Evolutionary conservation across 2,113 vertebrate genomes (phyloP).

Genomic region (Prinia subflava): DNA sequence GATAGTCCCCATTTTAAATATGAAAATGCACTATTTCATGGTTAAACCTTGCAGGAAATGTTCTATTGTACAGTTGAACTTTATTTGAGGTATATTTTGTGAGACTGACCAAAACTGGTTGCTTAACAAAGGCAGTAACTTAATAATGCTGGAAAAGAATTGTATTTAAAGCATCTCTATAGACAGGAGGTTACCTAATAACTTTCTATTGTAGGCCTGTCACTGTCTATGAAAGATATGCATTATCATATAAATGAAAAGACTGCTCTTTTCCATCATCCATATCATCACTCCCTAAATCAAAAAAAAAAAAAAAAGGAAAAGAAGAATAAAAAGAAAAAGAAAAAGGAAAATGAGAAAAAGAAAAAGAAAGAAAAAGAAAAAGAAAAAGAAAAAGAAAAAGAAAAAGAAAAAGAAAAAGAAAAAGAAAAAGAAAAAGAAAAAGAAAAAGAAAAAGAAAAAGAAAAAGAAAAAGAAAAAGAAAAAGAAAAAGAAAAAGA

Average conservation of each 20-base stretch:
- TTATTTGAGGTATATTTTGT: slow-evolving; percentile 39
- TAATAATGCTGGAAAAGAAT: slow-evolving; percentile 33
- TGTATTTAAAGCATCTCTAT: slow-evolving; percentile 46
- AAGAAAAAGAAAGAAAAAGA: neutral
- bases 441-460: too few relatives aligned
- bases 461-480: too few relatives aligned
- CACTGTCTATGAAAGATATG: slow-evolving; percentile 41
- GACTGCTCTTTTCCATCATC: neutral
- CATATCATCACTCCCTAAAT: neutral
- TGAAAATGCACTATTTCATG: neutral
- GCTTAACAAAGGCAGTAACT: slow-evolving; percentile 31
- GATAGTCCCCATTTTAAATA: neutral
- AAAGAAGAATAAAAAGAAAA: rapidly evolving
- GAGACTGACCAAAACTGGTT: slow-evolving; percentile 38
- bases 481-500: too few relatives aligned
- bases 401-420: too few relatives aligned
- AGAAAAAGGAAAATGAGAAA: neutral
- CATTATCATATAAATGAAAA: slow-evolving; percentile 63
- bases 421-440: too few relatives aligned
- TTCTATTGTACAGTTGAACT: neutral
- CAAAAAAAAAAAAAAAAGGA: neutral
- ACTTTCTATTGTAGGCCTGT: slow-evolving; percentile 34
- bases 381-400: neutral
- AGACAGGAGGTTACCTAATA: slow-evolving; percentile 50
- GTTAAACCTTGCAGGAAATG: slow-evolving; percentile 16